Base-by-base conservation (phyloP, 1,140 invertebrate species). In the Epicauta chinensis region DNA sequence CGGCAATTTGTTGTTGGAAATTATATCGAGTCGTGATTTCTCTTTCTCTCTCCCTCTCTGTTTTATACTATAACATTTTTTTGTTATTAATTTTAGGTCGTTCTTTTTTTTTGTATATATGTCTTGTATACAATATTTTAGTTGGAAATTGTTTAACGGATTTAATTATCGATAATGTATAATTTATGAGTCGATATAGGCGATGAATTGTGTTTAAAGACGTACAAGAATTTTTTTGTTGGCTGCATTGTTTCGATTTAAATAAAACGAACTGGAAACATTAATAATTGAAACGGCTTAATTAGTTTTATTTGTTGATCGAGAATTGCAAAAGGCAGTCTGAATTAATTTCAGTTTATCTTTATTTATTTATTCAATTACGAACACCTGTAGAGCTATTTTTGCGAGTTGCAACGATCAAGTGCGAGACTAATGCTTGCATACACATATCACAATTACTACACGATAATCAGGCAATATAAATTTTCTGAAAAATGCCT, bases 151-250 rank as follows among this genome's bases (percentile, higher is more conserved):
- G 23, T 23, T 23, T 23, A 5, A 23, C 23, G 23, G 45, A 47
- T 47, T 38, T 47, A 47, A 47, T 47, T 47, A 47, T 35, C 34
- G 45, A 47, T 47, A 47, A 47, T 47, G 45, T 34, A n/a, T 47
- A 38, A 47, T 47, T 47, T 47, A 47, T 47, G 45, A 47, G 31
- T 7, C 23, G 23, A 23, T 23, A n/a, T n/a, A n/a, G 23, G 23
- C 4, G 4, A 7, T n/a, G 45, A 34, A 34, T 23, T 23, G n/a
- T 23, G 7, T 23, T 23, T 23, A 23, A 23, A 37, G 23, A 37
- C 45, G 38, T 34, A 16, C 38, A 38, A n/a, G n/a, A n/a, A n/a
- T n/a, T 38, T 37, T 47, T 46, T 47, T 37, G 32, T 11, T 36
- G 36, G 36, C 38, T 11, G 34, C 16, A 23, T 23, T 5, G 2